Conservation (phyloP, 2,113 vertebrate species). For the Eulemur rufifrons region DNA sequence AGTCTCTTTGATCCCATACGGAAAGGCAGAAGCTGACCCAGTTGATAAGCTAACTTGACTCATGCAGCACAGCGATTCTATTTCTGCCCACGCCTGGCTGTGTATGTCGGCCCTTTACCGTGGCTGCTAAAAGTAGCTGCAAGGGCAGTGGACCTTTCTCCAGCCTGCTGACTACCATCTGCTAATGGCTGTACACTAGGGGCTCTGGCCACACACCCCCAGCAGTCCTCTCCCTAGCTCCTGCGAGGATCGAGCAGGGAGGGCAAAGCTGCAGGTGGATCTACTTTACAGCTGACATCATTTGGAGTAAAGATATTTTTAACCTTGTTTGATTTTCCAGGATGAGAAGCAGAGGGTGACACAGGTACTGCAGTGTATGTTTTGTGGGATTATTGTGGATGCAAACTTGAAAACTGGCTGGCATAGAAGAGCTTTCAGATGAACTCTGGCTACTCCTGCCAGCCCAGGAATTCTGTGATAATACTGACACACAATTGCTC, state of each 20-base stretch:
- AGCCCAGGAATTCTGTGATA: neutral
- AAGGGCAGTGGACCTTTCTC: neutral
- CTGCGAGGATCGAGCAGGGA: neutral
- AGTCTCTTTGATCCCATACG: neutral
- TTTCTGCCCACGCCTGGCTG: neutral
- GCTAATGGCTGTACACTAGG: neutral
- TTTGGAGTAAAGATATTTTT: slow-evolving; percentile 24
- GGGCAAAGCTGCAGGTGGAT: neutral
- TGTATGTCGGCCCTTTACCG: neutral
- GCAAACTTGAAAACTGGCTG: neutral
- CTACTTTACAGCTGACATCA: neutral
- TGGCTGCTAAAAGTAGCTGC: neutral
- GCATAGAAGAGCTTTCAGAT: neutral
- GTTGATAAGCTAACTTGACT: neutral
- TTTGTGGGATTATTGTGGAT: neutral
- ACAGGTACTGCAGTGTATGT: neutral
- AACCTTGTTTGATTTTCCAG: slow-evolving; percentile 24
- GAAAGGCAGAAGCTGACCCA: slow-evolving; percentile 14
- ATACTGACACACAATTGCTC: neutral
- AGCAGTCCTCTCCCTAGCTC: neutral
- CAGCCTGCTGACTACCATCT: neutral
- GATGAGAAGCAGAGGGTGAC: neutral
- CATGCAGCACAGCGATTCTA: neutral
- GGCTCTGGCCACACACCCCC: neutral
- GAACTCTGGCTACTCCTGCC: neutral